Evolutionary conservation across 2,797 vertebrate species (phyloP).

Genomic region (Vipera ursinii): DNA sequence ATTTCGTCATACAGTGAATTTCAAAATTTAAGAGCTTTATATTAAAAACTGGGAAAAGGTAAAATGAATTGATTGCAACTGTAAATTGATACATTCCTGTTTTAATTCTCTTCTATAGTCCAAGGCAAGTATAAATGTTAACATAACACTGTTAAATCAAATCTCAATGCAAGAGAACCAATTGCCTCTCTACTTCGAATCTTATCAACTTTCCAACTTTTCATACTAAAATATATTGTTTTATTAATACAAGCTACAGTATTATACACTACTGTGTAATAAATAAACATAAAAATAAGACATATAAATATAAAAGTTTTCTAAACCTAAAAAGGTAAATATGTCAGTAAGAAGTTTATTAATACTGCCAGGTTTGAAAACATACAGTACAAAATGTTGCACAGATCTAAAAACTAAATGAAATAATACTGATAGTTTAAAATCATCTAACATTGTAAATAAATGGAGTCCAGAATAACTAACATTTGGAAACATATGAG

Average conservation of each 20-base stretch:
- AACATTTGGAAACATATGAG: slow-evolving; percentile 81
- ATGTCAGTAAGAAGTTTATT: slow-evolving; percentile 90
- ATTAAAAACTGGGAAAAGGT: slow-evolving; percentile 89
- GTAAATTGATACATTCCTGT: slow-evolving; percentile 90
- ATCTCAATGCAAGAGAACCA: slow-evolving; percentile 86
- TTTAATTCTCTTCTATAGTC: slow-evolving; percentile 83
- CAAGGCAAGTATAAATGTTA: slow-evolving; percentile 59
- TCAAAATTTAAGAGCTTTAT: slow-evolving; percentile 96
- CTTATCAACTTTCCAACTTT: slow-evolving; percentile 93
- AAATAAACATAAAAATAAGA: slow-evolving; percentile 99
- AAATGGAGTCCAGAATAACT: slow-evolving; percentile 88
- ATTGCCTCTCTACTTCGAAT: slow-evolving; percentile 90
- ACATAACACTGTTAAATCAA: slow-evolving; percentile 89
- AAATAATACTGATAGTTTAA: slow-evolving; percentile 98
- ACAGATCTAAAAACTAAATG: slow-evolving; percentile 82
- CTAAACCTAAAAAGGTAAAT: slow-evolving; percentile 95
- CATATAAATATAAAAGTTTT: slow-evolving; percentile 99
- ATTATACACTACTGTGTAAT: slow-evolving; percentile 99
- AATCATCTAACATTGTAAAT: slow-evolving; percentile 82
- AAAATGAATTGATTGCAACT: slow-evolving; percentile 89
- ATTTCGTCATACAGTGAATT: slow-evolving; percentile 93
- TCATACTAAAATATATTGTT: slow-evolving; percentile 99
- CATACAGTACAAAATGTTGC: slow-evolving; percentile 88
- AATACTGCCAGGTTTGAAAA: slow-evolving; percentile 97
- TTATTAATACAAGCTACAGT: slow-evolving; percentile 99